Conservation (phyloP, 2,113 vertebrate genomes). For the Pipra filicauda region DNA sequence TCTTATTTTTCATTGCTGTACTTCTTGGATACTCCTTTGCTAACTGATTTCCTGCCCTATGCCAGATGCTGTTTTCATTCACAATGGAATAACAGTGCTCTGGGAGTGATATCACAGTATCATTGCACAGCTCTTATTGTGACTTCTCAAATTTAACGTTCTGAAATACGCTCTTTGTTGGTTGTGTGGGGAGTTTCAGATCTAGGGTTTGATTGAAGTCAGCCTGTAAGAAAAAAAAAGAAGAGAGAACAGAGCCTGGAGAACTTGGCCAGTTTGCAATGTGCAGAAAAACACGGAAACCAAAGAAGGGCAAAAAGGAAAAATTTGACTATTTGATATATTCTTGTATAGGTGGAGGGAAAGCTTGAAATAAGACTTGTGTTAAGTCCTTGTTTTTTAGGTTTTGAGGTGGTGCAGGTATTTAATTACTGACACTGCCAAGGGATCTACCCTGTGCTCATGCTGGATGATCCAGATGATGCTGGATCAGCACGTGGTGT, state of each 20-base stretch:
- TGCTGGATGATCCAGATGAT: neutral
- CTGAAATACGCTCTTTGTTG: slow-evolving; percentile 21
- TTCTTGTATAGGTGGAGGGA: neutral
- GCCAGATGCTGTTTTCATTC: slow-evolving; percentile 20
- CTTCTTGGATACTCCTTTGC: neutral
- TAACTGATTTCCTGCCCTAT: neutral
- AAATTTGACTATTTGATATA: neutral
- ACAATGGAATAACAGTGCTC: slow-evolving; percentile 31
- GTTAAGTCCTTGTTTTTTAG: neutral
- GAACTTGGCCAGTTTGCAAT: neutral
- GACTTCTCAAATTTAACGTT: slow-evolving; percentile 19
- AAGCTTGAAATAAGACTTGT: neutral
- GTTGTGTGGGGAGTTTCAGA: slow-evolving; percentile 6
- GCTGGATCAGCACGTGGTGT: neutral
- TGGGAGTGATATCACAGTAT: slow-evolving; percentile 40
- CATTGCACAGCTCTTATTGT: neutral
- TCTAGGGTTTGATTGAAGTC: neutral
- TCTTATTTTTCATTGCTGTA: neutral
- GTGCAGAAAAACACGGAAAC: neutral
- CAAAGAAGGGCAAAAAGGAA: neutral
- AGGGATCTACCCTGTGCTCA: neutral
- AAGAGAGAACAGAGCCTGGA: neutral
- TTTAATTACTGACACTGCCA: neutral
- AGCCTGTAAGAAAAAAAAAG: neutral
- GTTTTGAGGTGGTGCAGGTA: neutral